Conservation (phyloP, 2,113 vertebrate genomes). For the Axis porcinus region DNA sequence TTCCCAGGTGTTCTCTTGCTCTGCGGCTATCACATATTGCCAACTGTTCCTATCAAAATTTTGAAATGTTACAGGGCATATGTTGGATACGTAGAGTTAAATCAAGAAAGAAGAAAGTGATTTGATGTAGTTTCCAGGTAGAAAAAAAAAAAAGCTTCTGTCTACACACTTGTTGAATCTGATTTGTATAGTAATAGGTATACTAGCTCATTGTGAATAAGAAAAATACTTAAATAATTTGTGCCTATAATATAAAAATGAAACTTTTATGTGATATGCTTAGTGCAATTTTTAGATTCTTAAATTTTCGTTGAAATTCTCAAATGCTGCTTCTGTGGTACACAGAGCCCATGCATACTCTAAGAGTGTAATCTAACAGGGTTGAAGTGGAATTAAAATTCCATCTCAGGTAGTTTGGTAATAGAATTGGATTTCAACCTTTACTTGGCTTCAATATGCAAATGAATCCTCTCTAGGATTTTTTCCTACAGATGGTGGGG, state of each 20-base stretch:
- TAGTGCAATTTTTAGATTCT: not conserved
- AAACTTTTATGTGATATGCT: not conserved
- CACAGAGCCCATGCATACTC: not conserved
- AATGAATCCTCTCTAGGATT: slow-evolving; percentile 1
- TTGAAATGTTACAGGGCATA: slow-evolving; percentile 25
- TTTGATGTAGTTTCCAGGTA: not conserved
- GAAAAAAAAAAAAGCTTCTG: not conserved
- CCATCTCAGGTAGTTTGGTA: not conserved
- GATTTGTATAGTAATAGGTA: not conserved
- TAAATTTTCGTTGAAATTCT: not conserved
- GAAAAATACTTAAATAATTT: not conserved
- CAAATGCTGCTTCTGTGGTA: not conserved
- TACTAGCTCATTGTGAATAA: not conserved
- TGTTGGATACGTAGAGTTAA: not conserved
- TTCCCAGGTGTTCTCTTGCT: slow-evolving; percentile 39
- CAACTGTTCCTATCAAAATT: not conserved
- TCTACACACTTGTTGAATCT: not conserved
- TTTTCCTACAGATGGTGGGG: slow-evolving; percentile 40
- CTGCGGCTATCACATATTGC: not conserved
- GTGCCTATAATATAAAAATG: too few species aligned
- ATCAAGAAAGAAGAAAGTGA: slow-evolving; percentile 1
- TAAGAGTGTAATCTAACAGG: not conserved
- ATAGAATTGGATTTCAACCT: not conserved
- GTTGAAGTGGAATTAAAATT: not conserved
- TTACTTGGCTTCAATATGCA: slow-evolving; percentile 13